These are phyloP conservation scores for Diaphora mendica DNA, from an alignment of 2,888 invertebrate genomes.

Conservation along the genomic window DNA sequence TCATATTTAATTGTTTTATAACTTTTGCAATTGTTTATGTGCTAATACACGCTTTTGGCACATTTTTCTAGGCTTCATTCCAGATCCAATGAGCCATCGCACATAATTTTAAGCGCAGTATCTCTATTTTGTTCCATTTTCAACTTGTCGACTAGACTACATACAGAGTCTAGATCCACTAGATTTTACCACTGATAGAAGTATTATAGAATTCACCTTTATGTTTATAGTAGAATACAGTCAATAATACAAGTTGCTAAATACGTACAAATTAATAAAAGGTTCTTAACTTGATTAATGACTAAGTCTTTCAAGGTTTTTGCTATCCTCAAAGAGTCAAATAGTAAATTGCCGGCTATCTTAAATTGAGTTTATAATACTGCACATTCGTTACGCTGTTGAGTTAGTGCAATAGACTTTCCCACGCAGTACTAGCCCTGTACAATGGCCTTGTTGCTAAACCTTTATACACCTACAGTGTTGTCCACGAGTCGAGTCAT, in stretches of 20 bases:
- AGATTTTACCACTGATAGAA: not conserved
- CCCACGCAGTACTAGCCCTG: constrained; percentile 64
- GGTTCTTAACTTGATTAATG: not conserved
- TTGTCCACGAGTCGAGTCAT: constrained; percentile 59
- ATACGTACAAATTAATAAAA: not conserved
- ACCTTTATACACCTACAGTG: constrained; percentile 71
- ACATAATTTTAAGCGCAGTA: too few relatives aligned
- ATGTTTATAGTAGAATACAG: not conserved
- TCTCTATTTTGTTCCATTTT: too few relatives aligned
- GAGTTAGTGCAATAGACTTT: constrained; percentile 57
- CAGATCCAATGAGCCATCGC: too few relatives aligned
- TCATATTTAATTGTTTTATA: too few relatives aligned
- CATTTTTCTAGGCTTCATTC: too few relatives aligned
- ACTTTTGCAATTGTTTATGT: too few relatives aligned
- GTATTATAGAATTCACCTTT: not conserved
- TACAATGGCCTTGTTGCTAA: constrained; percentile 71
- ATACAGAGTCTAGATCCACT: too few relatives aligned
- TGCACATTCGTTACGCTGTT: constrained; percentile 33
- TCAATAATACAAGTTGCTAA: not conserved
- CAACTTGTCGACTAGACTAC: too few relatives aligned
- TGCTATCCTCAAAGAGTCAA: not conserved
- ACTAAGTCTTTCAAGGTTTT: not conserved
- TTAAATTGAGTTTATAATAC: constrained; percentile 42
- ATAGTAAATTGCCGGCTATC: not conserved
- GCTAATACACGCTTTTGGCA: too few relatives aligned